Evolutionary conservation across 2,888 invertebrate genomes (phyloP).

Genomic region (Patella caerulea): DNA sequence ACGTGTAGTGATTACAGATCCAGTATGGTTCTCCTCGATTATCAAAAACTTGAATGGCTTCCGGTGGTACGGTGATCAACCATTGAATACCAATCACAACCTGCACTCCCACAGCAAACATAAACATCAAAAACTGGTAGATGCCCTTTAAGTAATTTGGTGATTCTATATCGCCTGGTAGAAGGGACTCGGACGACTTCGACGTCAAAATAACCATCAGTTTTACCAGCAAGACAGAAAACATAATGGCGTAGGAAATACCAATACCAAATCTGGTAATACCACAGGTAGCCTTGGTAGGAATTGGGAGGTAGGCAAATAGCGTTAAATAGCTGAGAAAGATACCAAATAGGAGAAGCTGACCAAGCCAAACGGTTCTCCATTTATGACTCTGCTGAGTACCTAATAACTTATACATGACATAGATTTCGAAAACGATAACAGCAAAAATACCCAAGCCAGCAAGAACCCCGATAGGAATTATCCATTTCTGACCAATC

Average conservation of each 20-base stretch:
- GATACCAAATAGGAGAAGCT: conserved; percentile 72
- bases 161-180: conserved; percentile 69
- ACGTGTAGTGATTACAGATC: conserved; percentile 69
- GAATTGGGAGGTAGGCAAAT: conserved; percentile 71
- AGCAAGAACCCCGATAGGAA: conserved; percentile 88
- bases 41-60: conserved; percentile 56
- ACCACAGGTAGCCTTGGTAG: conserved; percentile 71
- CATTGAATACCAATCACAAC: conserved; percentile 71
- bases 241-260: conserved; percentile 81
- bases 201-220: conserved; percentile 93
- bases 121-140: conserved; percentile 87
- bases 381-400: conserved; percentile 76
- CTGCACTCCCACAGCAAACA: conserved; percentile 89
- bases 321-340: conserved; percentile 71
- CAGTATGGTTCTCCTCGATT: conserved; percentile 55
- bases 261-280: conserved; percentile 72
- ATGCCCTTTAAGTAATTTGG: conserved; percentile 89
- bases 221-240: conserved; percentile 92
- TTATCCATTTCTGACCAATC: conserved; percentile 79
- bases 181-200: conserved; percentile 77
- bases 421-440: conserved; percentile 87
- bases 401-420: conserved; percentile 82
- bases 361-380: conserved; percentile 71
- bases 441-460: conserved; percentile 88
- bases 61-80: conserved; percentile 70